Conservation (phyloP, 2,113 vertebrate genomes). For the Corythornis madagascariensis region DNA sequence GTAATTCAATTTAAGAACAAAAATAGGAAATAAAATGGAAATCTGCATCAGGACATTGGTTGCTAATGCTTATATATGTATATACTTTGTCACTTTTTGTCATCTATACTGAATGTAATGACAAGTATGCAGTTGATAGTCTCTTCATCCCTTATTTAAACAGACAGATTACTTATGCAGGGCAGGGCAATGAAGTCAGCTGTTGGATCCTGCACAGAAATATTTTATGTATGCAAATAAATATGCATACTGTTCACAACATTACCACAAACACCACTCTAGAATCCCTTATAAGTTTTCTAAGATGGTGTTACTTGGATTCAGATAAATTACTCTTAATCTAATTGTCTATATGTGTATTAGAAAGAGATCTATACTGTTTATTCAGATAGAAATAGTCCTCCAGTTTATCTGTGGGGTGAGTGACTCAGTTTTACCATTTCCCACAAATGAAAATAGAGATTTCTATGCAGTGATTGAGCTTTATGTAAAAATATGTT, state of each 20-base stretch:
- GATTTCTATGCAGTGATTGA: background rate
- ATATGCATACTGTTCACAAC: background rate
- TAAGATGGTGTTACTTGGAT: background rate
- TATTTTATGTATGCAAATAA: background rate
- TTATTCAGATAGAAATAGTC: background rate
- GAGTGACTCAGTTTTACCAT: background rate
- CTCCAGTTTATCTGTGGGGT: background rate
- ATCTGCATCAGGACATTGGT: background rate
- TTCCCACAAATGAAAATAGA: background rate
- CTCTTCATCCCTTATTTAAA: background rate
- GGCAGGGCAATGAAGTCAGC: background rate
- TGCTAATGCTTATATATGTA: constrained; percentile 7
- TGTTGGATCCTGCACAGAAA: background rate
- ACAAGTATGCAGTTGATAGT: background rate
- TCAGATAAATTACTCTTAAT: background rate
- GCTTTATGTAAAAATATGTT: background rate
- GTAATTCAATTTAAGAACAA: background rate
- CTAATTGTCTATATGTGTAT: background rate
- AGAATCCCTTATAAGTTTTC: background rate
- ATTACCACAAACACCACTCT: background rate
- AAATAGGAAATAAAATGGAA: constrained; percentile 23
- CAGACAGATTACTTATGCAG: background rate
- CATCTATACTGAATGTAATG: constrained; percentile 8
- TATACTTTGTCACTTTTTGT: constrained; percentile 13
- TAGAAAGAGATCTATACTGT: background rate